Conservation (phyloP, 2,888 invertebrate species). For the Hydropsyche betteni region DNA sequence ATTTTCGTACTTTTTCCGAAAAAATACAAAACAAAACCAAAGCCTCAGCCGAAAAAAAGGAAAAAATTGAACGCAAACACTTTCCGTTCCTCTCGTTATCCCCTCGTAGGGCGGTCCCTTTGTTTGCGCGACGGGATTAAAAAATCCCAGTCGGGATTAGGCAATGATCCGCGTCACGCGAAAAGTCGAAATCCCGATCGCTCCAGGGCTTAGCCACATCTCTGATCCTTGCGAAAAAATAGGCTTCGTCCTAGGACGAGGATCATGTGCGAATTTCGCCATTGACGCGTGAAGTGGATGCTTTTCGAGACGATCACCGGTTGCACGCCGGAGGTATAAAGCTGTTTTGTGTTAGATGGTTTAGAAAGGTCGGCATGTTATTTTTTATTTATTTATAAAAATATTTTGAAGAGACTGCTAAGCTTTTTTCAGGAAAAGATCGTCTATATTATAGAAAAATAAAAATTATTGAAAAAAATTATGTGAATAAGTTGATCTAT, state of each 20-base stretch:
- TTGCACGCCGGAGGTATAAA: no score
- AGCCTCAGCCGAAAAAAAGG: neutral
- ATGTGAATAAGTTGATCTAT: no score
- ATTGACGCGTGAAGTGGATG: no score
- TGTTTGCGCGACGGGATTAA: slow-evolving; percentile 30
- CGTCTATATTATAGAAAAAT: no score
- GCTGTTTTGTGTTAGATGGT: no score
- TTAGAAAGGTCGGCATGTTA: no score
- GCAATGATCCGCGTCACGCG: slow-evolving; percentile 29
- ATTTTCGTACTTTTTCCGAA: slow-evolving; percentile 18
- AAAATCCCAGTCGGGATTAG: slow-evolving; percentile 27
- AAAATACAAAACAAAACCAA: neutral
- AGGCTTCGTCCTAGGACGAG: neutral
- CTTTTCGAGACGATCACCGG: no score
- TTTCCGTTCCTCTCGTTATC: slow-evolving; percentile 20
- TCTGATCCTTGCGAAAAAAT: neutral
- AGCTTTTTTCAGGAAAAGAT: no score
- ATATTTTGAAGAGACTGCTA: no score
- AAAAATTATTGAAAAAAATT: no score
- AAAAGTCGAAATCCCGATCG: slow-evolving; percentile 10
- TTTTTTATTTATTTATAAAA: no score
- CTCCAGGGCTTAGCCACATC: neutral
- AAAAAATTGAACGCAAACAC: slow-evolving; percentile 30
- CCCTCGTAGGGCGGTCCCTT: slow-evolving; percentile 5
- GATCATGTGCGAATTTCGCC: no score